Evolutionary conservation across 2,113 vertebrate genomes (phyloP).

Genomic region (Pseudorasbora parva): DNA sequence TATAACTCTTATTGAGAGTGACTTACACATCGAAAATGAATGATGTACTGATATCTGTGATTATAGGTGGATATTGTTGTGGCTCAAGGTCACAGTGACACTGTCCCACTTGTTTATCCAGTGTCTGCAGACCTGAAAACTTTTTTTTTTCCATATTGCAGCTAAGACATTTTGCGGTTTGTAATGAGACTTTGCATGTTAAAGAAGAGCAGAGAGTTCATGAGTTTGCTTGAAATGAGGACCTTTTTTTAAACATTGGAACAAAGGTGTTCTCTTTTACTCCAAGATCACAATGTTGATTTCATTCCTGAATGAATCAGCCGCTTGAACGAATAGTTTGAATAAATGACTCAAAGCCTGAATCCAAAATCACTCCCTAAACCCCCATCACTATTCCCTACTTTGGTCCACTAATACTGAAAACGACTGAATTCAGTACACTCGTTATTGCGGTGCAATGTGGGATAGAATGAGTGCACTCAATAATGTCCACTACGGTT

Average conservation of each 20-base stretch:
- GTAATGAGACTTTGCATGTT: background rate
- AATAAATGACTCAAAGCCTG: too few species aligned
- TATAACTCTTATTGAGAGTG: conserved; percentile 16
- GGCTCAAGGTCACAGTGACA: conserved; percentile 37
- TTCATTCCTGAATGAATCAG: too few species aligned
- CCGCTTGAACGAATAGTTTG: too few species aligned
- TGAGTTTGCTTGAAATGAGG: background rate
- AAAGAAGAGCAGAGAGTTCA: background rate
- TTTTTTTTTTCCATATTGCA: background rate
- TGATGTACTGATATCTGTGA: background rate
- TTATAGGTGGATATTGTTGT: background rate
- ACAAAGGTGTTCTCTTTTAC: background rate
- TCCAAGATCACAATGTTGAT: too few species aligned
- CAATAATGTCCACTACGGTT: too few species aligned
- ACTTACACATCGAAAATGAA: background rate
- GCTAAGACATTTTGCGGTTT: background rate
- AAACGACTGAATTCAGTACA: too few species aligned
- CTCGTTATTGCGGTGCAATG: too few species aligned
- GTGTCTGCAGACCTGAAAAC: background rate
- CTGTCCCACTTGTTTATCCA: background rate
- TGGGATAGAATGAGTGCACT: too few species aligned
- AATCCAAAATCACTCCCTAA: too few species aligned
- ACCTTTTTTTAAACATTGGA: background rate
- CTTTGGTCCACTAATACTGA: too few species aligned
- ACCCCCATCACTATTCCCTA: too few species aligned